Evolutionary conservation across 2,797 vertebrate genomes (phyloP).

Genomic region (Fringilla coelebs): DNA sequence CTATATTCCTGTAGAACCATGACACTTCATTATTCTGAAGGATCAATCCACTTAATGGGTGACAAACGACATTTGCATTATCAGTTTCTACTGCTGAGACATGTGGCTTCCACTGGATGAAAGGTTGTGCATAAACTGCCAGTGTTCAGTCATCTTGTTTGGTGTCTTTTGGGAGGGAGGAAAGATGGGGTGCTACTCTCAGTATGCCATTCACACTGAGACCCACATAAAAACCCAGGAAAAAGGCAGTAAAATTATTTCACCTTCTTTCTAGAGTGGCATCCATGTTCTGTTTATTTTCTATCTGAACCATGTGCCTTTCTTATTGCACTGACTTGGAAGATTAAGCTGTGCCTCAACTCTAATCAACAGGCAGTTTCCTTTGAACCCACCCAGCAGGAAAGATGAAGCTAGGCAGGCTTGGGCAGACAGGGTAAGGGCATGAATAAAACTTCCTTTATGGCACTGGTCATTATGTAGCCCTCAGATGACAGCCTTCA

Average conservation of each 20-base stretch:
- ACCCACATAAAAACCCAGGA: neutral
- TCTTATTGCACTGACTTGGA: neutral
- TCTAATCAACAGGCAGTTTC: neutral
- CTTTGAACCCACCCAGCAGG: neutral
- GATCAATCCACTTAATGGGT: neutral
- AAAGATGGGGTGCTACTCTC: neutral
- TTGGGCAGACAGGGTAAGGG: neutral
- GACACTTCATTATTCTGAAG: neutral
- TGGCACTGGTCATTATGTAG: neutral
- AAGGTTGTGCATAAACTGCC: neutral
- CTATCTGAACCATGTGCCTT: neutral
- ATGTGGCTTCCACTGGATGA: neutral
- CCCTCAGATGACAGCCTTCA: neutral
- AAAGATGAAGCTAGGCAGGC: neutral
- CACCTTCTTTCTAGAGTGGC: neutral
- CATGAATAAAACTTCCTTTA: neutral
- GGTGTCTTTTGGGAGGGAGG: neutral
- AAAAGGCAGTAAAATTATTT: neutral
- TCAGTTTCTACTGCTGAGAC: neutral
- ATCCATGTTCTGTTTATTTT: neutral
- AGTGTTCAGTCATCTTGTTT: neutral
- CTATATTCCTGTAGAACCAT: neutral
- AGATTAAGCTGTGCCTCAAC: neutral
- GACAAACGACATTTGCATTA: neutral
- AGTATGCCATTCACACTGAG: neutral